A percentile compares a stretch with the other conserved stretches of the same genome.
Evolutionary conservation across 2,797 vertebrate genomes (phyloP).

Genomic region (Leptoclinus maculatus): DNA sequence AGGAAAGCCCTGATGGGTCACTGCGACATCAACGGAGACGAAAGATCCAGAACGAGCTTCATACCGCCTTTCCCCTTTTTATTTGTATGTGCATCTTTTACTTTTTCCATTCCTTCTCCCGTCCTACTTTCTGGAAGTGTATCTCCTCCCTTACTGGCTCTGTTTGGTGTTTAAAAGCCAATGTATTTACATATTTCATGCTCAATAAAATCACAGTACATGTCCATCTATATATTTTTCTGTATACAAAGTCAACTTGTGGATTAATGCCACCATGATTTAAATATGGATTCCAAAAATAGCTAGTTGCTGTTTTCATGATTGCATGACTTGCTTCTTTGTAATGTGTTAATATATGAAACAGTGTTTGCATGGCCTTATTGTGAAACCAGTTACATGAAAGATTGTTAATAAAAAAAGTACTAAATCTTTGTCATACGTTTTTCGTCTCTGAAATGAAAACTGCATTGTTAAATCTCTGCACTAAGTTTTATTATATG

Average conservation of each 20-base stretch:
- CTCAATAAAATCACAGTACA: not conserved
- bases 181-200: not conserved
- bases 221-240: constrained; percentile 9
- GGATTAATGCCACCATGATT: not conserved
- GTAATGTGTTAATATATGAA: constrained; percentile 10
- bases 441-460: constrained; percentile 1
- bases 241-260: not conserved
- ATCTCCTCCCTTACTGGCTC: not conserved
- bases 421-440: not conserved
- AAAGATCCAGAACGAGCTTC: constrained; percentile 94
- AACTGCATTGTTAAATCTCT: not conserved
- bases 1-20: constrained; percentile 90
- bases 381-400: constrained; percentile 9
- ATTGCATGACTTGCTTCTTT: constrained; percentile 10
- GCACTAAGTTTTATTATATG: not conserved
- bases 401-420: constrained; percentile 23
- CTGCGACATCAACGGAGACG: constrained; percentile 93
- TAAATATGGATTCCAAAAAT: not conserved
- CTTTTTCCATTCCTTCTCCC: not conserved
- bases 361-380: constrained; percentile 1
- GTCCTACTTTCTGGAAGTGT: not conserved
- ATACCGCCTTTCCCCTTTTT: too few relatives aligned
- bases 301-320: not conserved
- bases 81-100: not conserved
- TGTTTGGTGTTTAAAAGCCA: not conserved